A percentile compares a stretch with the other conserved stretches of the same genome.
Evolutionary conservation across 2,797 vertebrate genomes (phyloP).

Genomic region (Sternotherus odoratus): DNA sequence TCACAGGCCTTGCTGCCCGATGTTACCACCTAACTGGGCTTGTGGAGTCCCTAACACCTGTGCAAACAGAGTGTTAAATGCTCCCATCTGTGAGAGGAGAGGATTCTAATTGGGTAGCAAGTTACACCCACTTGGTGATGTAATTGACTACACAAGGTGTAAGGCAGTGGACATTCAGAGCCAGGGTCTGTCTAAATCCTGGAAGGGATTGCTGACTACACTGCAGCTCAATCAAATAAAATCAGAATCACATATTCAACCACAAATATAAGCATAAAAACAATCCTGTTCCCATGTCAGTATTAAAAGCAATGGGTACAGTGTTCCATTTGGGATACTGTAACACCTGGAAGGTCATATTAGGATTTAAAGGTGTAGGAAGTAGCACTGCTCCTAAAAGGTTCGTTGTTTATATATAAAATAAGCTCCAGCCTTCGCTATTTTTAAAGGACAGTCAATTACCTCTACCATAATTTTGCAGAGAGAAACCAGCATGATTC

Average conservation of each 20-base stretch:
- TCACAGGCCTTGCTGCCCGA: background rate
- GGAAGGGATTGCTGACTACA: no score
- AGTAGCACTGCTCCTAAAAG: no score
- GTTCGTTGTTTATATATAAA: background rate
- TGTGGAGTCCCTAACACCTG: background rate
- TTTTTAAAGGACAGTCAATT: conserved; percentile 88
- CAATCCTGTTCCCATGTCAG: no score
- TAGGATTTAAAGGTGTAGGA: background rate
- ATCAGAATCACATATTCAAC: no score
- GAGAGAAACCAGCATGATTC: conserved; percentile 88
- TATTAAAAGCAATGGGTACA: no score
- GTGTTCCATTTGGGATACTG: no score
- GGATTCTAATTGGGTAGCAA: background rate
- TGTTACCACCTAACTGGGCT: background rate
- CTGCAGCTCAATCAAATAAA: no score
- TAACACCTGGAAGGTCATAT: no score
- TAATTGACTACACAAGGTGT: background rate
- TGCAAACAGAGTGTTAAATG: background rate
- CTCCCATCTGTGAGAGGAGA: background rate
- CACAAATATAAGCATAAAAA: no score
- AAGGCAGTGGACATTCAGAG: no score
- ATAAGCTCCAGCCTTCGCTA: conserved; percentile 77
- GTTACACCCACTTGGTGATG: background rate
- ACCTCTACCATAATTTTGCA: conserved; percentile 82
- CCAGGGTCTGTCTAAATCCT: no score